Evolutionary conservation across 2,797 vertebrate genomes (phyloP), one percentile per base, ranked within the genome.

Genomic region (Pelochelys cantorii): DNA sequence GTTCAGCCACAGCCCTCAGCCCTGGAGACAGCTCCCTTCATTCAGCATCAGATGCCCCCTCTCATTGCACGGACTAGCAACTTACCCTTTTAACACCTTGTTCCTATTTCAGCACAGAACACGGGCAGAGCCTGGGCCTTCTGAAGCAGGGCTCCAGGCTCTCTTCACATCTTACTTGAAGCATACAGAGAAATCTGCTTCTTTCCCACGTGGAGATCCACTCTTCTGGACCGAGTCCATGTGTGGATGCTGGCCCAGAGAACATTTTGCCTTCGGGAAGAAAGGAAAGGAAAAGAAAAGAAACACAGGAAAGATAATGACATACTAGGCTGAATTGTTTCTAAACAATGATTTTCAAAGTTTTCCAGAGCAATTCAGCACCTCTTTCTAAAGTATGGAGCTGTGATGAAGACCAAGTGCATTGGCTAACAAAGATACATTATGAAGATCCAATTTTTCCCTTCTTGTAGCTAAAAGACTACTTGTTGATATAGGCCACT

Each of bases 81-180:
- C 11, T 23, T 7, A 27, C 23, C 20, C 65, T 23, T 75, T 75
- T 48, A 75, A 75, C 11, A 48, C 42, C 71, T 48, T 12, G 42
- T 37, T 48, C 71, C 25, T 75, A 42, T 34, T 71, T 71, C 71
- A 75, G 37, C 71, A 75, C 22, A 48, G 25, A 23, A 8, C 4
- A 4, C 20, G 13, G 11, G 1, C 23, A 84, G 5, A 54, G 71
- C 60, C 0, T 2, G 15, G 54, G 27, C 48, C 15, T 79, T 87
- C 11, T 65, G 52, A 52, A 8, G 48, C 75, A 27, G 34, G 75
- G 25, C 75, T 52, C 29, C 20, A 23, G 25, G 25, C 48, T 29
- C n/a, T 48, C 8, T 11, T 52, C 27, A 8, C 23, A 52, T 52
- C 25, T 15, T 3, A 2, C 0, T 0, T 10, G 56, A 25, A 14